phyloP scores from a whole-genome alignment of 2,797 vertebrate species.

The Australoheros facetus region DNA sequence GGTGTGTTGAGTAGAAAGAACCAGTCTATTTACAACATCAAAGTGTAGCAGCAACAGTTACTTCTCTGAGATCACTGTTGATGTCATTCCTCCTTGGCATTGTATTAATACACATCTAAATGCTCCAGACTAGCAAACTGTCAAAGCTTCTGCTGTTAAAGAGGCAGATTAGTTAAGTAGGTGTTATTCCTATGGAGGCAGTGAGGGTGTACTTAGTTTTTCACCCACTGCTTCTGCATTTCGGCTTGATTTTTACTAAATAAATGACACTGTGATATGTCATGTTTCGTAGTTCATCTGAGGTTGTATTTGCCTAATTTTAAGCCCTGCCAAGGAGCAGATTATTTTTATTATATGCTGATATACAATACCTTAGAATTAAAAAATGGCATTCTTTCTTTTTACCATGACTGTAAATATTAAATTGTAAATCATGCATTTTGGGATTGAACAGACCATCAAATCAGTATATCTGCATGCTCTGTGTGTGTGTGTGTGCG shows the following conservation, averaged over 20 bases:
- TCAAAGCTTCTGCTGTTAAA: not conserved
- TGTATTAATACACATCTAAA: too few species aligned
- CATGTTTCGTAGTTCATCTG: not conserved
- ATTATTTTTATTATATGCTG: not conserved
- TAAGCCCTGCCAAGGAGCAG: not conserved
- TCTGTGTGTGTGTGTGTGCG: not conserved
- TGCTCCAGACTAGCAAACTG: not conserved
- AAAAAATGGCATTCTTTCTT: not conserved
- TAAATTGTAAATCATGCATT: not conserved
- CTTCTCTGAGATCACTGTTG: too few species aligned
- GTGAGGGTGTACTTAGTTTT: not conserved
- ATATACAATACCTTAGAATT: not conserved
- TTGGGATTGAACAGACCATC: not conserved
- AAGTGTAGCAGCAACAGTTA: too few species aligned
- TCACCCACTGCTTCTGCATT: not conserved
- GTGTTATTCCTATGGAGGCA: not conserved
- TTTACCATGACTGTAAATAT: not conserved
- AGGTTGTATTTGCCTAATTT: not conserved
- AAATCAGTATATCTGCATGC: not conserved
- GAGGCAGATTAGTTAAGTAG: not conserved
- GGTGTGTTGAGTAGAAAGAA: too few species aligned
- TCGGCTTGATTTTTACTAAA: not conserved
- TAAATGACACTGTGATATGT: not conserved
- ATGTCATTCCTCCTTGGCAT: too few species aligned
- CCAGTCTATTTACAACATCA: too few species aligned